Base-by-base conservation (phyloP, 2,888 invertebrate genomes). In the Polia nebulosa region DNA sequence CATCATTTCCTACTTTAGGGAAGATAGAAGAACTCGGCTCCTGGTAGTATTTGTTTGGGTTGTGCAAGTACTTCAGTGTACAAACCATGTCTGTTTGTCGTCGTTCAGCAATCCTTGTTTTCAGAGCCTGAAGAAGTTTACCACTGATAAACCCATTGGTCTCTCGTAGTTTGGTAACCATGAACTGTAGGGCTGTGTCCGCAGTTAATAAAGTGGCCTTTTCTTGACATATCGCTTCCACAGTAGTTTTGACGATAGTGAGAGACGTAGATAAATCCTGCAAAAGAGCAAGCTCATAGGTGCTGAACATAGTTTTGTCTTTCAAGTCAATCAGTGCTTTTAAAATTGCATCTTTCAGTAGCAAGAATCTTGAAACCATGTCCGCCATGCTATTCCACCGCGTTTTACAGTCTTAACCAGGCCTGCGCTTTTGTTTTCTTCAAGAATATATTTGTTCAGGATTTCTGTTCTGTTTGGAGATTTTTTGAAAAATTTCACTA, bases 351-450 rank as follows among this genome's bases (percentile, higher is more conserved):
- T 29, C 22, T 47, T 56, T 27, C n/a, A 49, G 36, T 56, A 39
- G 22, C 60, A 67, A 59, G 57, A 66, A 67, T 63, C 59, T 60
- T 61, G 49, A 17, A 20, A 36, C 17, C 36, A 61, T 59, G 29
- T 44, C 41, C 27, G 41, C 39, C 52, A 52, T 20, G 36, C 52
- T 53, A 62, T 53, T 62, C 34, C 34, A 60, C 41, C 44, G 34
- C 11, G 49, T 39, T 39, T 55, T 44, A 55, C 27, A 59, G 55
- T 32, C 32, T 36, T 34, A n/a, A 45, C 36, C 59, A 49, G 27
- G 22, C 65, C 52, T 13, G 39, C 20, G 20, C n/a, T 20, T 47
- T 60, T 61, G 39, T 59, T 32, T 47, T 49, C 59, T 59, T 47
- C 59, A 25, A 22, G 13, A 47, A 59, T 32, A 25, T 59, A 59